Percentiles rank a stretch among this genome's conserved stretches.
phyloP scores from a whole-genome alignment of 2,888 invertebrate species.

The Salticus scenicus region DNA sequence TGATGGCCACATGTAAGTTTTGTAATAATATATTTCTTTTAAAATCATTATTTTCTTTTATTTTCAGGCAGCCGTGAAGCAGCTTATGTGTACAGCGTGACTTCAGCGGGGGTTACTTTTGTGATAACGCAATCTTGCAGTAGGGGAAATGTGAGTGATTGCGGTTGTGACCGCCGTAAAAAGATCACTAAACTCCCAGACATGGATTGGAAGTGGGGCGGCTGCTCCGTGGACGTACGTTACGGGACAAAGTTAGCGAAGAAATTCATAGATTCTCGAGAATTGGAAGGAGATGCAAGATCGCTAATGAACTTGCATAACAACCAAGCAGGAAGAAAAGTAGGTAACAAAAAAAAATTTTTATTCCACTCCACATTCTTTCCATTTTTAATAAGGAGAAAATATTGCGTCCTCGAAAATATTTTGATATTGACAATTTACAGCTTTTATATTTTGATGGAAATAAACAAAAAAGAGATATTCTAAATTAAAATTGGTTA shows the following conservation, averaged over 20 bases:
- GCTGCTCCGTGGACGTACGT: slow-evolving; percentile 97
- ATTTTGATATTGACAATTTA: too few relatives aligned
- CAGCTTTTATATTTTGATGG: too few relatives aligned
- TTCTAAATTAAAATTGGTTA: too few relatives aligned
- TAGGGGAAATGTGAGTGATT: slow-evolving; percentile 90
- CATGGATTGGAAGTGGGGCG: slow-evolving; percentile 96
- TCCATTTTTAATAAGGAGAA: too few relatives aligned
- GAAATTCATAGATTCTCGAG: slow-evolving; percentile 94
- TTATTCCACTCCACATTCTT: not conserved
- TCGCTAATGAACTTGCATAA: slow-evolving; percentile 98
- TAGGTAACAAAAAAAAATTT: slow-evolving; percentile 78
- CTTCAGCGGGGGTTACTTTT: slow-evolving; percentile 84
- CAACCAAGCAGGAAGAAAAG: slow-evolving; percentile 97
- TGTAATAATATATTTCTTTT: too few relatives aligned
- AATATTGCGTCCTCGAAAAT: too few relatives aligned
- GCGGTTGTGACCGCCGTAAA: slow-evolving; percentile 84
- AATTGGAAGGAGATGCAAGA: slow-evolving; percentile 87
- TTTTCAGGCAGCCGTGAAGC: slow-evolving; percentile 79
- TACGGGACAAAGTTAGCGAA: slow-evolving; percentile 97
- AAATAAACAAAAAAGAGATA: too few relatives aligned
- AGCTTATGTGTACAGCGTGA: slow-evolving; percentile 79
- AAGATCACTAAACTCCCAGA: slow-evolving; percentile 82
- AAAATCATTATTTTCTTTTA: too few relatives aligned
- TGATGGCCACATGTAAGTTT: too few relatives aligned
- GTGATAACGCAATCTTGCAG: slow-evolving; percentile 92